phyloP scores from a whole-genome alignment of 2,888 invertebrate species.

The Baccha elongata region DNA sequence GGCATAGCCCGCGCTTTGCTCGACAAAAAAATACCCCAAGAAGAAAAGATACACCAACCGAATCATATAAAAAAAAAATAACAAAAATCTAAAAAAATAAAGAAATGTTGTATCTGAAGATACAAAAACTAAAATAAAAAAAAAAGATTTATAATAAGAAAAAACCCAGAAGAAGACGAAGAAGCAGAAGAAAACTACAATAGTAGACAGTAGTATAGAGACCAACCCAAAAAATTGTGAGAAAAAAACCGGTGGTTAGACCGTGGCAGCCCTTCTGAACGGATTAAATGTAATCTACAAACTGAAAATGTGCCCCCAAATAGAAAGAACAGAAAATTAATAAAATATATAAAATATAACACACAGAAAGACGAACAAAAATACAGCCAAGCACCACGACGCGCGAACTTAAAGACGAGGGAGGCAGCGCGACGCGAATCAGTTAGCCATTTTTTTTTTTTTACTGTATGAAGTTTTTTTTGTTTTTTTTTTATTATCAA shows the following conservation, averaged over 20 bases:
- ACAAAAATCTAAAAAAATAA: slow-evolving; percentile 33
- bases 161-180: slow-evolving; percentile 72
- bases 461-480: slow-evolving; percentile 62
- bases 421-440: slow-evolving; percentile 36
- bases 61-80: slow-evolving; percentile 35
- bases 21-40: slow-evolving; percentile 66
- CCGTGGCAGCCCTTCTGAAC: slow-evolving; percentile 78
- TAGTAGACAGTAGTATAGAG: slow-evolving; percentile 50
- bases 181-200: slow-evolving; percentile 66
- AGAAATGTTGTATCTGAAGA: slow-evolving; percentile 60
- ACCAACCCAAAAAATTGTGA: slow-evolving; percentile 75
- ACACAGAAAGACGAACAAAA: slow-evolving; percentile 70
- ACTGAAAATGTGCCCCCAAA: slow-evolving; percentile 76
- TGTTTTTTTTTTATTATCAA: slow-evolving; percentile 39
- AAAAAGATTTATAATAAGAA: slow-evolving; percentile 69
- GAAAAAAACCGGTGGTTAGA: slow-evolving; percentile 75
- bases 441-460: slow-evolving; percentile 45
- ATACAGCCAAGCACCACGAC: slow-evolving; percentile 64
- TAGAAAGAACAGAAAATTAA: slow-evolving; percentile 74
- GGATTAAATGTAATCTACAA: slow-evolving; percentile 79
- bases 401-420: slow-evolving; percentile 43
- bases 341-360: slow-evolving; percentile 73
- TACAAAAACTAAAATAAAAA: slow-evolving; percentile 57
- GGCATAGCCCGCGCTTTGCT: slow-evolving; percentile 70
- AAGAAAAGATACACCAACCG: slow-evolving; percentile 46